Evolutionary conservation across 1,140 invertebrate genomes (phyloP), one percentile per base, ranked within the genome.

Genomic region (Aethina tumida): DNA sequence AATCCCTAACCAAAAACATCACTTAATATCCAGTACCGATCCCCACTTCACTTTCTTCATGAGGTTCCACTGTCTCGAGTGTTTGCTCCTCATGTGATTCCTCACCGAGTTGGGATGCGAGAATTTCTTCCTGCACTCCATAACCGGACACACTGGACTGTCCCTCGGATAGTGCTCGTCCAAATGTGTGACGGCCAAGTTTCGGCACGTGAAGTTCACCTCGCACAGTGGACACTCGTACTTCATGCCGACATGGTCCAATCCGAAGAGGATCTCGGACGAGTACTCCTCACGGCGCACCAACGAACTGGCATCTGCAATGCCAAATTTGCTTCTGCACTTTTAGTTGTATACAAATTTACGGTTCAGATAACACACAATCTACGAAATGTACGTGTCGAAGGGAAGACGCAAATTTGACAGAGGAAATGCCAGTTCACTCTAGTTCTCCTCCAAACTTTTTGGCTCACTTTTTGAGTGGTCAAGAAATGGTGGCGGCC

Each of bases 51-150:
- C 73, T 21, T 77, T 78, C 63, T 85, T 85, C 71, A 85, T 86
- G 53, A 76, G 73, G 48, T 80, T 75, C 82, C 82, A 85, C 53
- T 84, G 76, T 40, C 73, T 62, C 1, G 78, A 71, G 62, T 85
- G 84, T 62, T 85, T 86, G 42, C 79, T 72, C 41, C 82, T 68
- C 82, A 86, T 85, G 60, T 86, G 82, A 61, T 86, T 87, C 43
- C 82, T 70, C 19, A 85, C 81, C 22, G 80, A 84, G 62, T 85
- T 87, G 4, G 82, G 82, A 63, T 87, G 82, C 22, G 77, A 71
- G 61, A 85, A 85, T 38, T 70, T 71, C 44, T 81, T 73, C 21
- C 75, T 73, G 58, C 83, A 87, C 30, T 73, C 66, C 14, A 71
- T 64, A 20, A 86, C 82, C 5, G 82, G 82, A 64, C 83, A 85